Conservation (phyloP, 2,797 vertebrate genomes). For the Tadarida brasiliensis region DNA sequence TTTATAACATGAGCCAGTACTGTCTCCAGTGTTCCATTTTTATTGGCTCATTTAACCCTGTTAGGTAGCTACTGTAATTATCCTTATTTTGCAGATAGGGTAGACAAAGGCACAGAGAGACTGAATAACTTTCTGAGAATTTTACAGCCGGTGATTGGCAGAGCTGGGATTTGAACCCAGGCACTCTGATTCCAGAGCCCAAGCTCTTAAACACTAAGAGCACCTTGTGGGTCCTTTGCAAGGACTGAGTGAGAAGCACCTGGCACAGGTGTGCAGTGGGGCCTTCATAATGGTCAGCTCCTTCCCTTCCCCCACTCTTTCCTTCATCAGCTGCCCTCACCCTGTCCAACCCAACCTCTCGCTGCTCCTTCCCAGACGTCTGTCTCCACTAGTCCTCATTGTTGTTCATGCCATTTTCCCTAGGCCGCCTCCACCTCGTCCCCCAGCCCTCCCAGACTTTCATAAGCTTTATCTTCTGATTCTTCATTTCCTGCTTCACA, state of each 20-base stretch:
- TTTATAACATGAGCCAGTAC: neutral
- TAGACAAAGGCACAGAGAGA: neutral
- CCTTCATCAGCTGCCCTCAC: too few relatives aligned
- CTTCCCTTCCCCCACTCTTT: neutral
- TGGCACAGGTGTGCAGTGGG: neutral
- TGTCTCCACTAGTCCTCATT: neutral
- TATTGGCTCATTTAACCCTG: neutral
- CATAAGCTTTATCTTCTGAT: neutral
- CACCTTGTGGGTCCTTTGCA: neutral
- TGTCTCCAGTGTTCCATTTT: neutral
- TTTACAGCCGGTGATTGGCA: neutral
- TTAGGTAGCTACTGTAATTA: neutral
- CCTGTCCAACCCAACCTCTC: neutral
- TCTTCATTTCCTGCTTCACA: neutral
- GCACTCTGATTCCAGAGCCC: neutral
- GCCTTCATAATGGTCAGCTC: neutral
- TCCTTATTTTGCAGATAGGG: neutral
- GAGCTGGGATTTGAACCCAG: neutral
- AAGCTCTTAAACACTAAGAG: neutral
- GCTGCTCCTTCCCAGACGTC: neutral
- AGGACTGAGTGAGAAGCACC: neutral
- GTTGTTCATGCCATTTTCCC: neutral
- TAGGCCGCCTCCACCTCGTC: neutral
- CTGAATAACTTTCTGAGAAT: neutral
- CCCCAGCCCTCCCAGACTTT: neutral